Evolutionary conservation across 2,888 invertebrate genomes (phyloP), one percentile per base, ranked within the genome.

Genomic region (Hydraecia micacea): DNA sequence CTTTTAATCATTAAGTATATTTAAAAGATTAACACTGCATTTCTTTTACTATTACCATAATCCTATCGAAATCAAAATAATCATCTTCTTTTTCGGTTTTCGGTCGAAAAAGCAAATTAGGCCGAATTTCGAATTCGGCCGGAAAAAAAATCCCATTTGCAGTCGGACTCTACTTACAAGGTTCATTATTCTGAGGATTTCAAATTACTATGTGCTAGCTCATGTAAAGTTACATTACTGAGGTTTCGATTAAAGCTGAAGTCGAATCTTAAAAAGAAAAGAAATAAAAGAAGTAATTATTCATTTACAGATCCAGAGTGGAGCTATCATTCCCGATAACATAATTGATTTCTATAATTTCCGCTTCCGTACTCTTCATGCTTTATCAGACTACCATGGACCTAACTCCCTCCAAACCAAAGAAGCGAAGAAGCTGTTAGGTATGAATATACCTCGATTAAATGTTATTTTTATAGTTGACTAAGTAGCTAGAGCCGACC

Each of bases 341-440:
- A 93, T 97, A 71, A 96, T 98, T 71, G 98, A 98, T 92, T 96
- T 98, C 88, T 98, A 97, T 92, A 97, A 98, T 97, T 97, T 98
- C 87, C 97, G 97, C 80, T 95, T 98, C 86, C 94, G 97, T 65
- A 97, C 97, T 18, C 95, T 98, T 39, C 97, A 97, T 89, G 96
- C 97, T 18, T 93, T 98, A 36, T 96, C 97, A 28, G 98, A 98
- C 90, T 95, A 95, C 76, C 97, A 98, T 91, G 98, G 98, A 9
- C 97, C 97, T 70, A 97, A 97, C 91, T 98, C 98, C 0, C 95
- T 97, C 18, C 97, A 97, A 89, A 97, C 97, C 6, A 97, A 97
- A 81, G 98, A 98, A 94, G 98, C 98, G 52, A 97, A 97, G 87
- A 94, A 96, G 83, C 91, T 98, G 28, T 92, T 98, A 39, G 97